phyloP scores from a whole-genome alignment of 2,888 invertebrate species.

The Eurytoma adleriae region DNA sequence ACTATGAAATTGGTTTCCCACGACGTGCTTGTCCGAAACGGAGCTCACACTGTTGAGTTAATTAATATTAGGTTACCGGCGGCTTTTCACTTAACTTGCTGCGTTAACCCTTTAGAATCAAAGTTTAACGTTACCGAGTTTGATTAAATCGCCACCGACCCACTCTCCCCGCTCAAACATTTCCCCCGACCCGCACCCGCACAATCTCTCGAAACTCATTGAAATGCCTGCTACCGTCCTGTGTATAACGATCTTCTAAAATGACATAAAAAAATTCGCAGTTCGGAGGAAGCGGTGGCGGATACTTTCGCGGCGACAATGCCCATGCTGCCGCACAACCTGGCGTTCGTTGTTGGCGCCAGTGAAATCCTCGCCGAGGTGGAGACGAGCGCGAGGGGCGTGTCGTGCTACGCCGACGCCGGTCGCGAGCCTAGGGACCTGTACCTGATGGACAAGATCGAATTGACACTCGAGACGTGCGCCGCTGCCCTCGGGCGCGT shows the following conservation, averaged over 20 bases:
- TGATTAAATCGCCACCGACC: no score
- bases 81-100: neutral
- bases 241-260: neutral
- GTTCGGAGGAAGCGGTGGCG: constrained; percentile 58
- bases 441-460: constrained; percentile 65
- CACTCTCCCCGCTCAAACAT: no score
- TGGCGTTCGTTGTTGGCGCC: constrained; percentile 75
- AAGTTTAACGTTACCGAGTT: no score
- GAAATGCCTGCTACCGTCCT: no score
- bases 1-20: constrained; percentile 21
- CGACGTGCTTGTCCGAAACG: constrained; percentile 4
- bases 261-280: constrained; percentile 34
- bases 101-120: no score
- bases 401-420: constrained; percentile 58
- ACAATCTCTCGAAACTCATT: no score
- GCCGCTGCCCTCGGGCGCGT: constrained; percentile 62
- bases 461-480: constrained; percentile 56
- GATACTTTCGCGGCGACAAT: constrained; percentile 67
- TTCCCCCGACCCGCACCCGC: no score
- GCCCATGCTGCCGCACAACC: constrained; percentile 79
- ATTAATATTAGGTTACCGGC: neutral
- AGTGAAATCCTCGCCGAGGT: constrained; percentile 63
- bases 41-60: constrained; percentile 3
- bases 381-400: constrained; percentile 21
- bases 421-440: constrained; percentile 52